phyloP scores from a whole-genome alignment of 2,113 vertebrate genomes.

The Vulpes lagopus region DNA sequence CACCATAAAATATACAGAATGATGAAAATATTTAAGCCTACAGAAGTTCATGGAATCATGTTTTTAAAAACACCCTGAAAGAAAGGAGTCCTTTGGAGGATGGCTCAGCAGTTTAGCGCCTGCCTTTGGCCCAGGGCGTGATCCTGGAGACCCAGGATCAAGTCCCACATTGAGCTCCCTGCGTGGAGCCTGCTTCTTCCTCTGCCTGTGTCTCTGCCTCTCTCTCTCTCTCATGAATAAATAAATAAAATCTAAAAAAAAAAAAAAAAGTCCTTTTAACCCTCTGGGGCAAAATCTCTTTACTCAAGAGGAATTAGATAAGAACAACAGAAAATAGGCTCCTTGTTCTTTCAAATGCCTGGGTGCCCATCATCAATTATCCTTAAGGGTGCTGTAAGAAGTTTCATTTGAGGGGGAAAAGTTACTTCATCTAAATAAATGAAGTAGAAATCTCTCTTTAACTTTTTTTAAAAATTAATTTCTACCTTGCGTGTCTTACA shows the following conservation, averaged over 20 bases:
- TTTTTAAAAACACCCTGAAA: conserved; percentile 30
- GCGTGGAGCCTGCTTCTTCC: too few species aligned
- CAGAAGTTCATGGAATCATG: background rate
- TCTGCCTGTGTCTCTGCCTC: too few species aligned
- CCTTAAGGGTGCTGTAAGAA: background rate
- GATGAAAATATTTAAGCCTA: conserved; percentile 18
- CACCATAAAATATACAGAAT: background rate
- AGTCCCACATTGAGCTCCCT: too few species aligned
- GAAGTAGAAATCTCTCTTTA: background rate
- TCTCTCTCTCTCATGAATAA: too few species aligned
- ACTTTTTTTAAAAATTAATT: background rate
- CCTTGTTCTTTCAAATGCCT: conserved; percentile 41
- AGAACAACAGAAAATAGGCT: conserved; percentile 57
- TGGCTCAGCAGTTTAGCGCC: too few species aligned
- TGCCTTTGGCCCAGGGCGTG: too few species aligned
- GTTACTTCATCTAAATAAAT: background rate
- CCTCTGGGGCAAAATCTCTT: conserved; percentile 44
- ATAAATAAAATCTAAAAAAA: too few species aligned
- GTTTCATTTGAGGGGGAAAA: conserved; percentile 28
- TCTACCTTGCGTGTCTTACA: background rate
- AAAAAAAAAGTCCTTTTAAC: background rate
- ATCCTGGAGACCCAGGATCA: too few species aligned
- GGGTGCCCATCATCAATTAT: background rate
- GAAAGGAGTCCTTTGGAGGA: background rate
- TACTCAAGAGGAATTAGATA: conserved; percentile 10